These are phyloP conservation scores for Onthophagus taurus DNA, from an alignment of 1,140 invertebrate species.

Conservation along the genomic window DNA sequence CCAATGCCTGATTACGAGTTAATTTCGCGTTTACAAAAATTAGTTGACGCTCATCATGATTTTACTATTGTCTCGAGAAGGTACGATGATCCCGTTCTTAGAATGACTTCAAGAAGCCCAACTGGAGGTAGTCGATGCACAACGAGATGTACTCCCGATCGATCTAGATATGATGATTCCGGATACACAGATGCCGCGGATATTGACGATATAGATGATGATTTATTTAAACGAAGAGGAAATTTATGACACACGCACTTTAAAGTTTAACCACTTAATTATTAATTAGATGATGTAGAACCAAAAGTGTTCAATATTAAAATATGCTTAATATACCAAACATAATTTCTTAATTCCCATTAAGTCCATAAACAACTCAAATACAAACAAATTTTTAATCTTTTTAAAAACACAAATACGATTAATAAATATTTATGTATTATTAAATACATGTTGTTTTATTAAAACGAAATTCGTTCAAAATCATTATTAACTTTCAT, in stretches of 20 bases:
- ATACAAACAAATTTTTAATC: too few species aligned
- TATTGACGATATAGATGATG: conserved; percentile 46
- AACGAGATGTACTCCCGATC: conserved; percentile 41
- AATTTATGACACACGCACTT: conserved; percentile 28
- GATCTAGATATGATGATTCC: conserved; percentile 50
- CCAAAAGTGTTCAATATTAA: too few species aligned
- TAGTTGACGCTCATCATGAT: conserved; percentile 66
- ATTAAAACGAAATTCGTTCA: too few species aligned
- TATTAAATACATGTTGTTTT: too few species aligned
- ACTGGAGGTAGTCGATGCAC: conserved; percentile 42
- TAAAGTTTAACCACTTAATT: conserved; percentile 9
- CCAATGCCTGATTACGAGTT: conserved; percentile 68
- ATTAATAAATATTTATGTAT: too few species aligned
- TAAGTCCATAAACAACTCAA: too few species aligned
- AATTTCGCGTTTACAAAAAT: conserved; percentile 61
- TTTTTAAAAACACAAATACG: too few species aligned
- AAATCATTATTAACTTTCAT: too few species aligned
- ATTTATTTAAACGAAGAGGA: conserved; percentile 41
- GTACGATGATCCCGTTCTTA: conserved; percentile 54
- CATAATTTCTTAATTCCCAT: too few species aligned
- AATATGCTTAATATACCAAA: too few species aligned
- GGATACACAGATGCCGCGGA: conserved; percentile 47
- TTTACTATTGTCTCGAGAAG: conserved; percentile 63
- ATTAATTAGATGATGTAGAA: too few species aligned
- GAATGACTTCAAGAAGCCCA: conserved; percentile 44